Evolutionary conservation across 2,797 vertebrate genomes (phyloP).

Genomic region (Danionella dracula): DNA sequence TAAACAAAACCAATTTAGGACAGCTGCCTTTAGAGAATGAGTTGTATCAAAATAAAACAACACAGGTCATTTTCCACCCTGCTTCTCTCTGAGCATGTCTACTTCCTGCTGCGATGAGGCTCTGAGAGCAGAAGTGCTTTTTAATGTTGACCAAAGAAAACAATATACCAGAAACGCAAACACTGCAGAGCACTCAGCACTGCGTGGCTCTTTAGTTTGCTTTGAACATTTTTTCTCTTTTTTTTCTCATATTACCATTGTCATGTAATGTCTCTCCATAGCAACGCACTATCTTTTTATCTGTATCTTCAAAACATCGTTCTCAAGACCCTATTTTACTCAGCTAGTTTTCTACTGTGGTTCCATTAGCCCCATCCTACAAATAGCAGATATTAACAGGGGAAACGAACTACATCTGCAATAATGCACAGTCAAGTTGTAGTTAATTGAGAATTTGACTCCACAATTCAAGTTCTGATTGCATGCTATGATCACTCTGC

Average conservation of each 20-base stretch:
- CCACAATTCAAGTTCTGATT: too few relatives aligned
- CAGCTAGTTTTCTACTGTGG: not conserved
- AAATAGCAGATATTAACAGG: too few relatives aligned
- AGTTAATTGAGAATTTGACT: too few relatives aligned
- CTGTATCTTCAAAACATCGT: not conserved
- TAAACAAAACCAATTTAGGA: not conserved
- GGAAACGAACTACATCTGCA: too few relatives aligned
- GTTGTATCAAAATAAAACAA: too few relatives aligned
- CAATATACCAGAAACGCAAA: not conserved
- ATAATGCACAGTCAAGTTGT: too few relatives aligned
- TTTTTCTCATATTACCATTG: not conserved
- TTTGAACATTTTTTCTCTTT: not conserved
- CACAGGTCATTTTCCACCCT: not conserved
- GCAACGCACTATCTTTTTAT: not conserved
- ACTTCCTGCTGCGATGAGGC: not conserved
- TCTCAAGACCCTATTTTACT: not conserved
- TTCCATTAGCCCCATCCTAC: not conserved
- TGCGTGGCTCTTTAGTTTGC: not conserved
- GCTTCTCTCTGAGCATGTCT: not conserved
- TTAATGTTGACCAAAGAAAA: not conserved
- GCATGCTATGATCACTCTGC: too few relatives aligned
- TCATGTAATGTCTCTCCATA: constrained; percentile 3
- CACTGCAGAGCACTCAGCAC: not conserved
- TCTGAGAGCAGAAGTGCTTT: not conserved
- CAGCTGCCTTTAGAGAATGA: not conserved